These are phyloP conservation scores for Sylvia borin DNA, from an alignment of 2,797 vertebrate genomes.

Conservation along the genomic window DNA sequence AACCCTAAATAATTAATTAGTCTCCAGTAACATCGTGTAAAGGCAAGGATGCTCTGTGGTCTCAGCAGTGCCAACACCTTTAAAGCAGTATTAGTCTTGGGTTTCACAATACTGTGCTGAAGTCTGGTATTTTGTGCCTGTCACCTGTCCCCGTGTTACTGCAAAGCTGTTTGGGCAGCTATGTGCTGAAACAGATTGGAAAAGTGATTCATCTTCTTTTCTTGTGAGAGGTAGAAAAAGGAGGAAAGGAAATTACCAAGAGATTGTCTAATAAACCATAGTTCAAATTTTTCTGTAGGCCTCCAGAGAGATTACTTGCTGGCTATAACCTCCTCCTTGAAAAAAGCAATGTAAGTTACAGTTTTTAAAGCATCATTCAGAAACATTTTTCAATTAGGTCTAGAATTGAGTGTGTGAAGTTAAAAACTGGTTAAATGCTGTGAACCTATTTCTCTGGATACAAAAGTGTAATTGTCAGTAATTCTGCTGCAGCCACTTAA, in stretches of 20 bases:
- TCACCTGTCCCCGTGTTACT: neutral
- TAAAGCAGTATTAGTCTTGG: neutral
- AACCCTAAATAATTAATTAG: neutral
- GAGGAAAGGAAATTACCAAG: neutral
- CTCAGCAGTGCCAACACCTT: fast-evolving
- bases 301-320: neutral
- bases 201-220: neutral
- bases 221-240: neutral
- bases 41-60: neutral
- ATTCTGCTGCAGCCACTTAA: neutral
- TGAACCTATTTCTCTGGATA: neutral
- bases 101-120: neutral
- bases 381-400: neutral
- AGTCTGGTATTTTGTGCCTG: neutral
- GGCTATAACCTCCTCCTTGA: neutral
- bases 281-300: neutral
- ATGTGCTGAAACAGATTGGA: neutral
- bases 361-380: neutral
- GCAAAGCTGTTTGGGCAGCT: neutral
- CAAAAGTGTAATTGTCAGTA: neutral
- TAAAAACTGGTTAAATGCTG: neutral
- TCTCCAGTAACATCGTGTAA: neutral
- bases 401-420: neutral
- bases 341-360: neutral
- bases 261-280: neutral